These are phyloP conservation scores for Pocota personata DNA, from an alignment of 2,888 invertebrate species.

Conservation along the genomic window DNA sequence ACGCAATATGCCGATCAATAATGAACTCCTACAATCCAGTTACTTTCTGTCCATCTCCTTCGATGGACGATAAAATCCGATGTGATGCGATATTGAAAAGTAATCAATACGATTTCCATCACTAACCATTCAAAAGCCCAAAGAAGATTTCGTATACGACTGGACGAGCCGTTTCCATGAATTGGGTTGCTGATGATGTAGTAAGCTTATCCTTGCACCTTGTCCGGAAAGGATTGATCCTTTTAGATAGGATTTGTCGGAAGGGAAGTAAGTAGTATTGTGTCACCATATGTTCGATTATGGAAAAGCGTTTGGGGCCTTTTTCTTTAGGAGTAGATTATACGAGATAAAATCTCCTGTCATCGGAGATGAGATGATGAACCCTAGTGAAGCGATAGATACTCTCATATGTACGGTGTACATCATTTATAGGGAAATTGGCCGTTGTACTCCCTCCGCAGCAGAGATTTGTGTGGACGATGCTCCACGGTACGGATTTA, in stretches of 20 bases:
- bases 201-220: conserved; percentile 12
- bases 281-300: conserved; percentile 42
- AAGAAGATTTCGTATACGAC: not conserved
- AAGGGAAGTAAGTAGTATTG: conserved; percentile 17
- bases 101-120: conserved; percentile 53
- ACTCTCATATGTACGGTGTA: not conserved
- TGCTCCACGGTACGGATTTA: not conserved
- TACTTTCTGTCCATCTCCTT: conserved; percentile 20
- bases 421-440: not conserved
- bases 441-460: not conserved
- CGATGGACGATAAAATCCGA: conserved; percentile 18
- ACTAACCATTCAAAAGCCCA: not conserved
- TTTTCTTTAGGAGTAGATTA: not conserved
- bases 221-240: conserved; percentile 50
- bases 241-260: conserved; percentile 24
- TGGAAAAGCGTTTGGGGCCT: conserved; percentile 11
- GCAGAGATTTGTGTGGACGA: not conserved
- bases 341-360: conserved; percentile 43
- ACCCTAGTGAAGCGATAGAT: conserved; percentile 16
- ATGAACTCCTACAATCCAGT: conserved; percentile 19
- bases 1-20: conserved; percentile 32
- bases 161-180: not conserved
- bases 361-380: conserved; percentile 49
- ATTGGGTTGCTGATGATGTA: not conserved
- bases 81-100: conserved; percentile 52